phyloP scores from a whole-genome alignment of 2,113 vertebrate species.

The Procapra przewalskii region DNA sequence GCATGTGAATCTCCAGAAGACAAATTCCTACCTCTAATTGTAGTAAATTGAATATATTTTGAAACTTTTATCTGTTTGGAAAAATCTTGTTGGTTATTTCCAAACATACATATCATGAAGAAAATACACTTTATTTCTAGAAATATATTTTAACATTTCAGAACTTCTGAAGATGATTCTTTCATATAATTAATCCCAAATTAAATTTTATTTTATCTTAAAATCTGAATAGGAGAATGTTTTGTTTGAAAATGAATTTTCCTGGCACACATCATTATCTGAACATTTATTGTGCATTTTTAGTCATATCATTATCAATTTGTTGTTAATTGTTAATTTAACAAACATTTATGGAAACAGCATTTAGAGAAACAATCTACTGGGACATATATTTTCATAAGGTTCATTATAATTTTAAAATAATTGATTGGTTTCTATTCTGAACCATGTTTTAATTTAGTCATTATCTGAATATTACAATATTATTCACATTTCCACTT shows the following conservation, averaged over 20 bases:
- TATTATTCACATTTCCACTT: neutral
- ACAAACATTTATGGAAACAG: neutral
- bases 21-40: neutral
- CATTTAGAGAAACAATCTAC: neutral
- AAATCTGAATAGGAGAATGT: neutral
- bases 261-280: neutral
- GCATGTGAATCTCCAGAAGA: neutral
- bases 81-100: neutral
- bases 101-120: neutral
- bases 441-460: neutral
- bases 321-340: neutral
- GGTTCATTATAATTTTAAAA: neutral
- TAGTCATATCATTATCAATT: neutral
- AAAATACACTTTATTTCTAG: neutral
- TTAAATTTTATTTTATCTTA: neutral
- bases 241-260: slow-evolving; percentile 13
- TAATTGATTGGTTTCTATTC: neutral
- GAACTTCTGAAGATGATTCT: neutral
- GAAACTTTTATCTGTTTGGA: slow-evolving; percentile 19
- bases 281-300: neutral
- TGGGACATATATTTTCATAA: neutral
- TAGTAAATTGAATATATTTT: neutral
- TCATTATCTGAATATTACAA: neutral
- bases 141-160: slow-evolving; percentile 10
- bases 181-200: neutral